Evolutionary conservation across 2,888 invertebrate species (phyloP).

Genomic region (Lepidochitona cinerea): DNA sequence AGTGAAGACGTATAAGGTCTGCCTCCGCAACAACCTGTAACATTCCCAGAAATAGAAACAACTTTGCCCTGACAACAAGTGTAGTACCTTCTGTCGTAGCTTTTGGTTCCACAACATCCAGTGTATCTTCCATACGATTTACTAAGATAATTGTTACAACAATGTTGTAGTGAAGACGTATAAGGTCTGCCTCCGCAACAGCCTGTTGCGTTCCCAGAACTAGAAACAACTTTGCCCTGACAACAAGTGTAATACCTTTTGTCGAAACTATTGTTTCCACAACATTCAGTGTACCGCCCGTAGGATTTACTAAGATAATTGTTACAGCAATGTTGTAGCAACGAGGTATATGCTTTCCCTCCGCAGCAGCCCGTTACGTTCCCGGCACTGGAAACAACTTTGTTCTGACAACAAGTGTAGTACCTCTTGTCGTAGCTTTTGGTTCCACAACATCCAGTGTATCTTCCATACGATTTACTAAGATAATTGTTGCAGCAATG

Average conservation of each 20-base stretch:
- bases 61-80: not conserved
- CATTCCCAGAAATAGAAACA: not conserved
- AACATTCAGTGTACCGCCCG: not conserved
- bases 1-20: not conserved
- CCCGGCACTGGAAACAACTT: not conserved
- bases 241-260: not conserved
- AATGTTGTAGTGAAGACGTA: not conserved
- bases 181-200: not conserved
- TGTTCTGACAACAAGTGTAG: not conserved
- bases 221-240: not conserved
- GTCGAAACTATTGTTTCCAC: not conserved
- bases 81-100: not conserved
- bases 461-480: not conserved
- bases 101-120: not conserved
- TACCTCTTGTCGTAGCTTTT: not conserved
- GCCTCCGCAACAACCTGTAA: not conserved
- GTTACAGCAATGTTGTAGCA: not conserved
- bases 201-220: not conserved
- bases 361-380: not conserved
- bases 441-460: constrained; percentile 1
- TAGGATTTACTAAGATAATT: not conserved
- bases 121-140: not conserved
- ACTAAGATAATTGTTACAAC: not conserved
- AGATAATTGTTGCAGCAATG: not conserved
- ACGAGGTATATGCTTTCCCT: not conserved